These are phyloP conservation scores for Pantherophis vulpinus DNA, from an alignment of 2,797 vertebrate genomes.

Conservation along the genomic window DNA sequence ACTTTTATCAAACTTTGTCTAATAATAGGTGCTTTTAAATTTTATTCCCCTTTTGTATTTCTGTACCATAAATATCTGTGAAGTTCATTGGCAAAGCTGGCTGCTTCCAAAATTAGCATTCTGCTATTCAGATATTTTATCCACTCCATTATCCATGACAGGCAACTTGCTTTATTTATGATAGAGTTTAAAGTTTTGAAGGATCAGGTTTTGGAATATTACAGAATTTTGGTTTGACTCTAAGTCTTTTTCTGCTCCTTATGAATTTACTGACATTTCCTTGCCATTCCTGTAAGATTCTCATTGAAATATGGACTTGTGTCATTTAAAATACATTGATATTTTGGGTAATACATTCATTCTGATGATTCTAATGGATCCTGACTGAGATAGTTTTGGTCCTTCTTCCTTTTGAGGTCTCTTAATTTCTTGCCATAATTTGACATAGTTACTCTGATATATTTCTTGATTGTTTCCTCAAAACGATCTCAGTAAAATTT, in stretches of 20 bases:
- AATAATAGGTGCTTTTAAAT: background rate
- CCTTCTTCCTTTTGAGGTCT: background rate
- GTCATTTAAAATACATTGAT: background rate
- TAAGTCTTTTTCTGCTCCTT: background rate
- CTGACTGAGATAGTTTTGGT: background rate
- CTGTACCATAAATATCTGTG: background rate
- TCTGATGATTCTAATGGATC: background rate
- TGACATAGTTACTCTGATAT: background rate
- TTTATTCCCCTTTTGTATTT: background rate
- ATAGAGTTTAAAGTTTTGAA: background rate
- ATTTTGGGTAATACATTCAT: background rate
- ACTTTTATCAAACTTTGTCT: background rate
- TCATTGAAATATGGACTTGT: background rate
- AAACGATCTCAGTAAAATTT: background rate
- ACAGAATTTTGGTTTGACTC: background rate
- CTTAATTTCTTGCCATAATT: background rate
- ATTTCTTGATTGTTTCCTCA: background rate
- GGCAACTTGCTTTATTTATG: background rate
- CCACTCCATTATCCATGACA: background rate
- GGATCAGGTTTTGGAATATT: background rate
- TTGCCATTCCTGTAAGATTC: background rate
- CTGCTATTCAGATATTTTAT: background rate
- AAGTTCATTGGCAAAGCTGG: background rate
- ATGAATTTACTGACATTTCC: background rate
- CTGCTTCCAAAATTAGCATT: background rate